Evolutionary conservation across 2,113 vertebrate genomes (phyloP).

Genomic region (Tylochromis polylepis): DNA sequence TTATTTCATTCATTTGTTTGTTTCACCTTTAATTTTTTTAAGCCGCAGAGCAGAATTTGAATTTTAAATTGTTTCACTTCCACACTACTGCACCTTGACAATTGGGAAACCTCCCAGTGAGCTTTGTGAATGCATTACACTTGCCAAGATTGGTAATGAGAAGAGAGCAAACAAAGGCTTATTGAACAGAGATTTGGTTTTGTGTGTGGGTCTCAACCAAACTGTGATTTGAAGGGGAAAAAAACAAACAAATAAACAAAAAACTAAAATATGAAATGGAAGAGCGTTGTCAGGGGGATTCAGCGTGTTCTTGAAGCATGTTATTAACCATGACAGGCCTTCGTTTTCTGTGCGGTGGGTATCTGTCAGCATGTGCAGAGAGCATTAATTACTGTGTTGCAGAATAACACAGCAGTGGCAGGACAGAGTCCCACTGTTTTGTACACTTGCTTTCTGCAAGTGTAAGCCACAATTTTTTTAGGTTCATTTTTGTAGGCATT

Average conservation of each 20-base stretch:
- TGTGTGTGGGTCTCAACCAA: background rate
- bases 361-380: slow-evolving; percentile 3
- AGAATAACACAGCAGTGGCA: background rate
- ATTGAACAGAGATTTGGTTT: background rate
- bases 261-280: background rate
- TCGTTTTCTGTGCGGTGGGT: background rate
- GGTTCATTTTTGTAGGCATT: background rate
- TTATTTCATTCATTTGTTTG: background rate
- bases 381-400: slow-evolving; percentile 23
- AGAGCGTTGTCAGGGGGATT: background rate
- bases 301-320: background rate
- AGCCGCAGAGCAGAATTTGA: slow-evolving; percentile 1
- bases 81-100: slow-evolving; percentile 24
- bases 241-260: background rate
- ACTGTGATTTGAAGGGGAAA: background rate
- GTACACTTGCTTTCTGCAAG: background rate
- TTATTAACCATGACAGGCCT: slow-evolving; percentile 21
- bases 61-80: slow-evolving; percentile 27
- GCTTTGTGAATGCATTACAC: slow-evolving; percentile 3
- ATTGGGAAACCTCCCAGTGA: slow-evolving; percentile 36
- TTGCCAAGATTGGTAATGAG: slow-evolving; percentile 37
- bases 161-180: background rate
- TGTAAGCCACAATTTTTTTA: background rate
- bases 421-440: background rate
- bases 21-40: background rate